Conservation (phyloP, 2,797 vertebrate species). For the Fundulus diaphanus region DNA sequence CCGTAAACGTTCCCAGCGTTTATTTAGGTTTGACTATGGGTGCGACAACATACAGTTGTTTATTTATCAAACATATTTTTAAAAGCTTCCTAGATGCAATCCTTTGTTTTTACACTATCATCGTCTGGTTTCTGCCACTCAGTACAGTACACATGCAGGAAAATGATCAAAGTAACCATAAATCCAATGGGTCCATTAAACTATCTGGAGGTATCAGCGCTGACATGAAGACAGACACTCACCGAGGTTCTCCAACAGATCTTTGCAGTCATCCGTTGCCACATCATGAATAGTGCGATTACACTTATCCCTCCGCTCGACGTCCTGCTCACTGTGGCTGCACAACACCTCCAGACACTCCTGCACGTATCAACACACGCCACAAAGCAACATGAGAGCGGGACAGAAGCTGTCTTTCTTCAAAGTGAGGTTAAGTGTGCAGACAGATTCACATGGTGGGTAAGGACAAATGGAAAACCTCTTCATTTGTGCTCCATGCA, state of each 20-base stretch:
- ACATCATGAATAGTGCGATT: constrained; percentile 92
- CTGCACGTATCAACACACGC: constrained; percentile 68
- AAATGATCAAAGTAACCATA: neutral
- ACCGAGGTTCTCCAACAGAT: constrained; percentile 95
- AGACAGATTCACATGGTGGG: neutral
- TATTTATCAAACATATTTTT: too few species aligned
- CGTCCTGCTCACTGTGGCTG: constrained; percentile 89
- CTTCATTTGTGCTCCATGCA: constrained; percentile 41
- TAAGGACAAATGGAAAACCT: neutral
- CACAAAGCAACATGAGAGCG: neutral
- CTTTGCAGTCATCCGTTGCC: constrained; percentile 97
- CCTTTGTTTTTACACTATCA: too few species aligned
- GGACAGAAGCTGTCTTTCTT: neutral
- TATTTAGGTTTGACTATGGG: neutral
- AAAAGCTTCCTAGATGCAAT: too few species aligned
- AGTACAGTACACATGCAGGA: too few species aligned
- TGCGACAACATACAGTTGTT: too few species aligned
- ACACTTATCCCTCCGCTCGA: constrained; percentile 90
- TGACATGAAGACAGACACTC: constrained; percentile 60
- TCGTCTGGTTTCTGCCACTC: too few species aligned
- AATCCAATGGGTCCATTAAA: neutral
- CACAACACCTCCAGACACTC: constrained; percentile 95
- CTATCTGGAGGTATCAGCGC: neutral
- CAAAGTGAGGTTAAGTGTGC: neutral
- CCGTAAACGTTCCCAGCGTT: neutral